Base-by-base conservation (phyloP, 2,113 vertebrate genomes). In the Microtus oregoni region DNA sequence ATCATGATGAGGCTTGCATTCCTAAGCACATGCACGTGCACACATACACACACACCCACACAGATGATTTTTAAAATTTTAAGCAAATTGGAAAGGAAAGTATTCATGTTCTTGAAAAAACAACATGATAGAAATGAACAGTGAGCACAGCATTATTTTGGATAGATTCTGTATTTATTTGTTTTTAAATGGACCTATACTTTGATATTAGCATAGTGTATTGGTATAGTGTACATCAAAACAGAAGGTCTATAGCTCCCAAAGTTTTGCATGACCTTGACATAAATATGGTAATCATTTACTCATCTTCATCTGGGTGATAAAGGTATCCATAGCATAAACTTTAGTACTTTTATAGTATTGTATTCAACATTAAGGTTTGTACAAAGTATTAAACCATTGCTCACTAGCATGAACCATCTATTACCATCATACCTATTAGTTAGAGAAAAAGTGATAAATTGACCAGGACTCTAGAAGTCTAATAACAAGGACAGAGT, bases 31-130 rank as follows among this genome's bases (percentile, higher is more conserved):
- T 8, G 44, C 44, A 44, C 5, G 44, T 44, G 44, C 44, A 44
- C 44, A 44, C 44, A 44, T 5, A 41, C 38, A 75, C 8, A 44
- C 22, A 44, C 38, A 76, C 73, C 13, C 38, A 76, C 22, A 75
- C 3, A 73, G 19, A 58, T 58, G 55, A 41, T 73, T 38, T 73
- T 73, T 38, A 38, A 73, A 73, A 38, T 73, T 73, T 22, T 38
- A 73, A 38, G n/a, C 47, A 73, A 87, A 77, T 58, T 73, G 22
- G 35, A 94, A 76, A 63, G 68, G 81, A 77, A 94, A 94, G 47
- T n/a, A n/a, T 65, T 58, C 4, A 17, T 1, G 0, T 75, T 75
- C 44, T n/a, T 28, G 3, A 17, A 14, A 44, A 77, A 81, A 79
- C 0, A 70, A 78, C 12, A 35, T 2, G 82, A 73, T 28, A 5